Percentiles rank a stretch among this genome's conserved stretches.
Conservation (phyloP, 2,888 invertebrate species). For the Plemyria rubiginata region DNA sequence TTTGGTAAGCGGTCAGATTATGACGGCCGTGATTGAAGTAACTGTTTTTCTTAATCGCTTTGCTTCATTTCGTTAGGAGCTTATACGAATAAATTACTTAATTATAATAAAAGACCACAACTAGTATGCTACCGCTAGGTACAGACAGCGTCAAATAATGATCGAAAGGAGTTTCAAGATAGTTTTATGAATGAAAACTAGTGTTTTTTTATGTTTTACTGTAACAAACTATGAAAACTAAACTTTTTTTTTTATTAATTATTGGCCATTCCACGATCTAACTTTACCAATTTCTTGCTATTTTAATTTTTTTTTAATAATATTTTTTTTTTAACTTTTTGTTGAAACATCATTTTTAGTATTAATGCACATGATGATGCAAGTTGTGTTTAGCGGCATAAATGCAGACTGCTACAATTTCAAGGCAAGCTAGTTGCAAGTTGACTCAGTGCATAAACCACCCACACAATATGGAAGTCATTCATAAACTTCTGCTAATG, state of each 20-base stretch:
- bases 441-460: conserved; percentile 43
- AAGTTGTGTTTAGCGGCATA: conserved; percentile 7
- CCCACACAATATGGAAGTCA: conserved; percentile 16
- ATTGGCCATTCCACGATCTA: too few relatives aligned
- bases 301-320: too few relatives aligned
- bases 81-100: background rate
- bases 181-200: too few relatives aligned
- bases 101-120: background rate
- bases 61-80: background rate
- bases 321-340: too few relatives aligned
- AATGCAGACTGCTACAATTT: conserved; percentile 4
- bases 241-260: too few relatives aligned
- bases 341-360: too few relatives aligned
- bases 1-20: conserved; percentile 28
- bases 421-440: conserved; percentile 50
- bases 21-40: conserved; percentile 11
- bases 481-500: background rate
- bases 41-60: conserved; percentile 16
- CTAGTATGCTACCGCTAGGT: too few relatives aligned
- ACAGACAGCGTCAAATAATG: too few relatives aligned
- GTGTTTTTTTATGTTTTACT: too few relatives aligned
- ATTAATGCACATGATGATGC: background rate
- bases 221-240: too few relatives aligned
- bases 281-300: too few relatives aligned
- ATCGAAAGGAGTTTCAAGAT: too few relatives aligned